Conservation (phyloP, 2,113 vertebrate species). For the Carettochelys insculpta region DNA sequence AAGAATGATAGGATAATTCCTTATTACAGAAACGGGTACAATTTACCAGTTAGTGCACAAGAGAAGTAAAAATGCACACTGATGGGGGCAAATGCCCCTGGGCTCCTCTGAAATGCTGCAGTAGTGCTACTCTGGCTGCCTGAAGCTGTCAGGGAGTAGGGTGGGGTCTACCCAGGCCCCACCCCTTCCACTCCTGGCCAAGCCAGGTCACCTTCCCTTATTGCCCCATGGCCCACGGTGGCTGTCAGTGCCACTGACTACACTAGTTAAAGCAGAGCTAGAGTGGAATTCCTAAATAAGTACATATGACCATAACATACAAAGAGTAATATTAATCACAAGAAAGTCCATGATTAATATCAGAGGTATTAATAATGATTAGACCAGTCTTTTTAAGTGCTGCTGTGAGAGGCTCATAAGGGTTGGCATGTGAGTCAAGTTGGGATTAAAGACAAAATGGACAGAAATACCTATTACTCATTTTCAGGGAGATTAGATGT, state of each 20-base stretch:
- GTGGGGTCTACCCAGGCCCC: no score
- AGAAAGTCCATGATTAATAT: background rate
- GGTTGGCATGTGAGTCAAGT: background rate
- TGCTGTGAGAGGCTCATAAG: background rate
- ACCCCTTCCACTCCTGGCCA: no score
- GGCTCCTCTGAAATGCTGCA: no score
- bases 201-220: no score
- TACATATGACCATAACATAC: background rate
- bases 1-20: background rate
- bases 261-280: background rate
- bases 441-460: background rate
- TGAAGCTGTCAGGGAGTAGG: no score
- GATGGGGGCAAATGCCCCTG: no score
- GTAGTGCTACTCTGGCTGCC: no score
- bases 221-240: no score
- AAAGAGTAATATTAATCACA: background rate
- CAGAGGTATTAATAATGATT: background rate
- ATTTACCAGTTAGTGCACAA: background rate
- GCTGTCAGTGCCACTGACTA: no score
- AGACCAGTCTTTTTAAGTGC: background rate
- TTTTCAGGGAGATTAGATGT: background rate
- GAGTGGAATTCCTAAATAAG: background rate
- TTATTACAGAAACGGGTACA: background rate
- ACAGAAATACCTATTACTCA: background rate
- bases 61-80: background rate